Conservation (phyloP, 2,797 vertebrate species). For the Alfaro cultratus region DNA sequence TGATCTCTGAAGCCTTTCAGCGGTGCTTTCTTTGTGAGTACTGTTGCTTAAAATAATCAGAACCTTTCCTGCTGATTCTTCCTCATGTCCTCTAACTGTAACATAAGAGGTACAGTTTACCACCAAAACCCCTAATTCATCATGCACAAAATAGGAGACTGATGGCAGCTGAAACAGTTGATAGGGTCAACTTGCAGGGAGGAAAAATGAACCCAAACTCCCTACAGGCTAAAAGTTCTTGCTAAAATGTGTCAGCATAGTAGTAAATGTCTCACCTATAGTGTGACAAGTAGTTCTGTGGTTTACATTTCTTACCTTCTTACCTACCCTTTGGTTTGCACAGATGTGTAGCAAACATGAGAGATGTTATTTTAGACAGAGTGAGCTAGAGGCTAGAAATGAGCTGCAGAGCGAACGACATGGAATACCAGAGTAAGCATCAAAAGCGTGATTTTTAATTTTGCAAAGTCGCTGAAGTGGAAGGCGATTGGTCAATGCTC, state of each 20-base stretch:
- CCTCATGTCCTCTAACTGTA: constrained; percentile 70
- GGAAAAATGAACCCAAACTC: constrained; percentile 59
- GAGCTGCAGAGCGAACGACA: background rate
- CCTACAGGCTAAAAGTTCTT: constrained; percentile 63
- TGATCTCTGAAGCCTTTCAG: constrained; percentile 64
- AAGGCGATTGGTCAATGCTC: background rate
- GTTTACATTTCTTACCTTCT: constrained; percentile 15
- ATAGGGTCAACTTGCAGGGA: constrained; percentile 22
- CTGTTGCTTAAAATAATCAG: constrained; percentile 62
- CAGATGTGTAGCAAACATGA: background rate
- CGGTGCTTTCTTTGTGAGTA: constrained; percentile 47
- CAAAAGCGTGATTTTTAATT: background rate
- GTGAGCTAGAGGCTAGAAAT: background rate
- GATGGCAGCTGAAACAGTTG: constrained; percentile 81
- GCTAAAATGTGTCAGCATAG: constrained; percentile 64
- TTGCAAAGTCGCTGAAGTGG: background rate
- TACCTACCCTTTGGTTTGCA: background rate
- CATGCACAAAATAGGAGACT: constrained; percentile 78
- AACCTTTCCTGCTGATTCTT: constrained; percentile 59
- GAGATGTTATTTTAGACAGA: constrained; percentile 11
- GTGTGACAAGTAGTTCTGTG: background rate
- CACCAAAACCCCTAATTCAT: constrained; percentile 83
- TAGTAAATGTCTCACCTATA: constrained; percentile 22
- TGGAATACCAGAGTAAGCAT: background rate
- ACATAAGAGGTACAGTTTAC: constrained; percentile 78